Evolutionary conservation across 2,113 vertebrate species (phyloP).

Genomic region (Calypte anna): DNA sequence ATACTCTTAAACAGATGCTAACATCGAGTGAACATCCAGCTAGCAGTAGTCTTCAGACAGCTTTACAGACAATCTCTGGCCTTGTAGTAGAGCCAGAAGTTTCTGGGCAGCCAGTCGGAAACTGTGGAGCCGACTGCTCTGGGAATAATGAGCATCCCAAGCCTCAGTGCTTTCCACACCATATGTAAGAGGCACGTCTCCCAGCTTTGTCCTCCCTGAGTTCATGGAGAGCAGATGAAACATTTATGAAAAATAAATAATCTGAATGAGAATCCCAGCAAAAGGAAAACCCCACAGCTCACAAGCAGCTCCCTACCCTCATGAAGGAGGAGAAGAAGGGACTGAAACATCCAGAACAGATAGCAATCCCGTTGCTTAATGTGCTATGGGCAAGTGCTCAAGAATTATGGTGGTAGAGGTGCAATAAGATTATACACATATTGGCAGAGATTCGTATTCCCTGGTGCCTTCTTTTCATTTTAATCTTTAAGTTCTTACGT

Average conservation of each 20-base stretch:
- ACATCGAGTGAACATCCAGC: constrained; percentile 10
- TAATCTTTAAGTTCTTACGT: neutral
- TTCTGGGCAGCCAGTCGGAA: constrained; percentile 40
- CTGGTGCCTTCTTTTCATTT: neutral
- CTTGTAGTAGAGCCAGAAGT: constrained; percentile 50
- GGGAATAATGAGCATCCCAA: constrained; percentile 27
- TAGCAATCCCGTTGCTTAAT: neutral
- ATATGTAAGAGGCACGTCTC: constrained; percentile 37
- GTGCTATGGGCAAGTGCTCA: neutral
- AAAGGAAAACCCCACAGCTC: neutral
- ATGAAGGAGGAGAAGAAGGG: constrained; percentile 17
- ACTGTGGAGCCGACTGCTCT: neutral
- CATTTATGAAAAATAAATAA: constrained; percentile 33
- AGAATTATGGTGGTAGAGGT: neutral
- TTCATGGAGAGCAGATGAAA: constrained; percentile 24
- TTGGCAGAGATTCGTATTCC: neutral
- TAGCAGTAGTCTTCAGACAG: constrained; percentile 69
- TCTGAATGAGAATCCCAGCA: constrained; percentile 6
- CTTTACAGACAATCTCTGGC: constrained; percentile 41
- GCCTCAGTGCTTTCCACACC: constrained; percentile 36
- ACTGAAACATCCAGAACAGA: neutral
- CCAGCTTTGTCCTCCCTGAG: constrained; percentile 41
- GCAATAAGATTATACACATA: neutral
- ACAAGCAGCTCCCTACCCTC: constrained; percentile 25
- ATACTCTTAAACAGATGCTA: constrained; percentile 56